Evolutionary conservation across 2,797 vertebrate genomes (phyloP), one percentile per base, ranked within the genome.

Genomic region (Pangasius macronema): DNA sequence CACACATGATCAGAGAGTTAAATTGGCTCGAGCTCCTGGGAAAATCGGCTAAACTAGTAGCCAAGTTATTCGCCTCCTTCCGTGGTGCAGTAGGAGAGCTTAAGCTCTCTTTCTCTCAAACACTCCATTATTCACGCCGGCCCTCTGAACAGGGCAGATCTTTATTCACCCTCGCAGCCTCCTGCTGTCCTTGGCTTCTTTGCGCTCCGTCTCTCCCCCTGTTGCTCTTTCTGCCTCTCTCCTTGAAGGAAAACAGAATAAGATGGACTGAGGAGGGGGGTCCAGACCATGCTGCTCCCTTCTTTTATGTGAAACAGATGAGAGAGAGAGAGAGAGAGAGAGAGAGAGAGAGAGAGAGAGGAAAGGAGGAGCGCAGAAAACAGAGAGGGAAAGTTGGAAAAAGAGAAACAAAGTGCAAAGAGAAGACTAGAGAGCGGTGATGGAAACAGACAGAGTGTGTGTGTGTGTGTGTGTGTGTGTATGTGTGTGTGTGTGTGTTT

Each of bases 281-380:
- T 95, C 94, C 94, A 92, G 93, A 93, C 94, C 95, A 93, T 89
- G 91, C 91, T 93, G 92, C 94, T 84, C 92, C 91, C 93, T 92
- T 92, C 93, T 94, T 95, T 95, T 93, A 94, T 95, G 91, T 93
- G 93, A 92, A 91, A 91, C 92, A 91, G 91, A 93, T 92, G 91
- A 95, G 33, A 70, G 82, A 79, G 63, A 46, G 39, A 83, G 82
- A 75, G 46, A 24, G 73, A 59, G 76, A 55, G 51, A 70, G 57
- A 77, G 30, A 24, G 75, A 14, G 65, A 42, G 59, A n/a, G 18
- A 63, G 30, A 88, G 57, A 14, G 51, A 0, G 51, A n/a, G 24
- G 39, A 39, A 49, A 16, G 83, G 57, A 36, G 70, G 46, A n/a
- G 55, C 30, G 42, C 18, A 49, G 68, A 53, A 30, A 30, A 72